Percentiles rank a stretch among this genome's conserved stretches.
These are phyloP conservation scores for Neomicropteryx cornuta DNA, from an alignment of 1,140 invertebrate genomes.

Conservation along the genomic window DNA sequence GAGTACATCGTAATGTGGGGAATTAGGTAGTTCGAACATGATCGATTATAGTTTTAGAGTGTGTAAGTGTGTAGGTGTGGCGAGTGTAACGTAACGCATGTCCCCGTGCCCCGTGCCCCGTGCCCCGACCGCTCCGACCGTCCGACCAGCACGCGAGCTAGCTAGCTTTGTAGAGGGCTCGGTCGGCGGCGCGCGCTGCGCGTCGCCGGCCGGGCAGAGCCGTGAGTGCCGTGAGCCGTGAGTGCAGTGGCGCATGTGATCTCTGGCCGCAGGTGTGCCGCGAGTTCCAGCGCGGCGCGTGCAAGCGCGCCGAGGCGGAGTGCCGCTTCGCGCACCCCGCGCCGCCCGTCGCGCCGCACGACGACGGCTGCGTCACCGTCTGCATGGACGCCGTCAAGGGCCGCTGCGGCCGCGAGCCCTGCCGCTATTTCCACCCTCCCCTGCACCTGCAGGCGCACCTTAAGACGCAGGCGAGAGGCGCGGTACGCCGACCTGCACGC, in stretches of 20 bases:
- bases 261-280: constrained; percentile 77
- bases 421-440: constrained; percentile 95
- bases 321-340: constrained; percentile 97
- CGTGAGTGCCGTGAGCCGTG: not conserved
- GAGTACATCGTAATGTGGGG: no score
- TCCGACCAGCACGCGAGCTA: not conserved
- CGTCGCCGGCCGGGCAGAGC: no score
- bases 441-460: constrained; percentile 98
- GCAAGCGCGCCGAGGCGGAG: constrained; percentile 89
- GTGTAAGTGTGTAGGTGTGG: constrained; percentile 7
- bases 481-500: constrained; percentile 71
- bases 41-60: no score
- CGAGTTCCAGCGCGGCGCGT: constrained; percentile 95
- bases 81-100: constrained; percentile 8
- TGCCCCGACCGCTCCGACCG: not conserved
- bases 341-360: constrained; percentile 83
- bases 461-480: constrained; percentile 93
- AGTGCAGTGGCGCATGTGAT: constrained; percentile 7
- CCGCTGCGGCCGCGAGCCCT: constrained; percentile 90
- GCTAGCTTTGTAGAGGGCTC: not conserved
- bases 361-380: constrained; percentile 94
- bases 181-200: constrained; percentile 10
- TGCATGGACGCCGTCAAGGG: constrained; percentile 98
- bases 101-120: not conserved
- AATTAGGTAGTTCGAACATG: no score